phyloP scores from a whole-genome alignment of 2,113 vertebrate species.

The Clarias macrocephalus region DNA sequence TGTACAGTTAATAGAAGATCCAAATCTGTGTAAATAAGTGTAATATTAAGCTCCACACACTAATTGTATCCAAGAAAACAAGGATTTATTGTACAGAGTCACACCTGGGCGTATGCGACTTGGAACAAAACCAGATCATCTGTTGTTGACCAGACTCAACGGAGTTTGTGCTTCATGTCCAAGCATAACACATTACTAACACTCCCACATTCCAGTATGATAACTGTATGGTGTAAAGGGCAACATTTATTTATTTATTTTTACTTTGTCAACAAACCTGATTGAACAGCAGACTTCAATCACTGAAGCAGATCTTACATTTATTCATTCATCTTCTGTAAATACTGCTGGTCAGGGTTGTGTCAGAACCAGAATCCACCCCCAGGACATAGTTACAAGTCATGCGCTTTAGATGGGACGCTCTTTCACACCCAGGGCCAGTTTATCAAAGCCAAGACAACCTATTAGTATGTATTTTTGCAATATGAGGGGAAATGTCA shows the following conservation, averaged over 20 bases:
- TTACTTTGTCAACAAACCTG: background rate
- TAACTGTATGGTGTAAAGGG: background rate
- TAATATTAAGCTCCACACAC: background rate
- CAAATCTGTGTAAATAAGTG: background rate
- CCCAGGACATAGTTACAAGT: background rate
- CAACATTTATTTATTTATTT: too few species aligned
- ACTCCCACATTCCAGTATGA: background rate
- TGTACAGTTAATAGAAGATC: background rate
- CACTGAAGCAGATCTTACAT: background rate
- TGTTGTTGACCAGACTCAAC: background rate
- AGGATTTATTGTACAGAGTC: background rate
- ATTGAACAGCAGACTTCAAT: background rate
- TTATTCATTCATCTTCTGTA: background rate
- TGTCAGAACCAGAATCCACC: background rate
- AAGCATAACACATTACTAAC: background rate
- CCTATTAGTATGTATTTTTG: background rate
- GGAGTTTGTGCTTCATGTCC: background rate
- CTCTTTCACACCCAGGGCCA: background rate
- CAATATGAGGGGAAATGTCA: background rate
- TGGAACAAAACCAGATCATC: background rate
- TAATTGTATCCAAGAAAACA: background rate
- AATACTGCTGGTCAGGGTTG: background rate
- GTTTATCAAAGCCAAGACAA: background rate
- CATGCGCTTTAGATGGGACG: background rate
- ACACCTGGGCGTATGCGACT: background rate